Evolutionary conservation across 2,888 invertebrate species (phyloP).

Genomic region (Eupelmus urozonus): DNA sequence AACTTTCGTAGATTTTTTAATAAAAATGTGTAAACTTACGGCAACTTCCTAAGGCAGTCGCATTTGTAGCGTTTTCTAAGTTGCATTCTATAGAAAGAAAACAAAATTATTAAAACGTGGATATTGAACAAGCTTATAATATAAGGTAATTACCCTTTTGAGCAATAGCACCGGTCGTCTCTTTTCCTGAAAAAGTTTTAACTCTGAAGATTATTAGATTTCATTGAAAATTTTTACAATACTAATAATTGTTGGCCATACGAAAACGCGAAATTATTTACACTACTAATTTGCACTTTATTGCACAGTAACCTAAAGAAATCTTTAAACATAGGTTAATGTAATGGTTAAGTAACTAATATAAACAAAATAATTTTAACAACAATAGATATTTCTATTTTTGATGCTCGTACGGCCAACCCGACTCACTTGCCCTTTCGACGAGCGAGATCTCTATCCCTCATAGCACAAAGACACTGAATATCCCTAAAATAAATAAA

Average conservation of each 20-base stretch:
- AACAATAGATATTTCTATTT: too few relatives aligned
- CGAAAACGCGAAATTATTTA: background rate
- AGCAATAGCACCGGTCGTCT: slow-evolving; percentile 27
- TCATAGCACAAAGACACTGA: slow-evolving; percentile 59
- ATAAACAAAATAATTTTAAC: background rate
- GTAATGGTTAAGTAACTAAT: too few relatives aligned
- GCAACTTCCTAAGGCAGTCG: background rate
- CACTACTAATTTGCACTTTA: too few relatives aligned
- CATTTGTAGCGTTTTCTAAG: background rate
- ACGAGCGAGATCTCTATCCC: slow-evolving; percentile 61
- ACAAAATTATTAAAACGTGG: background rate
- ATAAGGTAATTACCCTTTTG: slow-evolving; percentile 24
- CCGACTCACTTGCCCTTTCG: slow-evolving; percentile 58
- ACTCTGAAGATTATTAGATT: slow-evolving; percentile 38
- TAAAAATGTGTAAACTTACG: too few relatives aligned
- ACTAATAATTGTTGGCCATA: slow-evolving; percentile 37
- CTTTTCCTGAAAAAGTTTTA: slow-evolving; percentile 33
- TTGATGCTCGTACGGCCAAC: slow-evolving; percentile 55
- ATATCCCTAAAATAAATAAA: slow-evolving; percentile 53
- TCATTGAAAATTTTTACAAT: slow-evolving; percentile 24
- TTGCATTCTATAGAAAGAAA: slow-evolving; percentile 18
- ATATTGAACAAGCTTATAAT: too few relatives aligned
- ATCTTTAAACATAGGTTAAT: too few relatives aligned
- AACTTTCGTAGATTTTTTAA: too few relatives aligned
- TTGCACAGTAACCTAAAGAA: too few relatives aligned